Evolutionary conservation across 2,113 vertebrate species (phyloP).

Genomic region (Microtus oregoni): DNA sequence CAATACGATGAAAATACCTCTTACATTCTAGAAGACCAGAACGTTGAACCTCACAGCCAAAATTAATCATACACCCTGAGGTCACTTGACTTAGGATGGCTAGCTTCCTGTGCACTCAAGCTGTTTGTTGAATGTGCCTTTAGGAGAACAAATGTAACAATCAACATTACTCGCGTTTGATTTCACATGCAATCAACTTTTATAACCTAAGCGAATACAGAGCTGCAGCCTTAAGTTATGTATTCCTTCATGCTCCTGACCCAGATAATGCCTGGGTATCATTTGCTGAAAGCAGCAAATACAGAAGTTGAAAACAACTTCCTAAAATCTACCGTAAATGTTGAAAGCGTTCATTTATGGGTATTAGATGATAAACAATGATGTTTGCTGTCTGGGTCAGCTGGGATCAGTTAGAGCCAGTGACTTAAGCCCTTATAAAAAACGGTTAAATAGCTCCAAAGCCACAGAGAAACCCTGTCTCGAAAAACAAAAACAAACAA

Average conservation of each 20-base stretch:
- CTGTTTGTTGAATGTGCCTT: not conserved
- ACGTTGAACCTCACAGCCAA: not conserved
- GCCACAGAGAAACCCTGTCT: too few species aligned
- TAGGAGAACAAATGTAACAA: not conserved
- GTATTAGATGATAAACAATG: not conserved
- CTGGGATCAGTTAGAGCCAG: not conserved
- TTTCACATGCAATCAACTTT: not conserved
- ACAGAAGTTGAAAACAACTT: not conserved
- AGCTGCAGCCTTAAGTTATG: not conserved
- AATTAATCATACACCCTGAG: not conserved
- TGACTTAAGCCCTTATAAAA: not conserved
- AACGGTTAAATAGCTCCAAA: not conserved
- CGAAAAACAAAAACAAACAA: too few species aligned
- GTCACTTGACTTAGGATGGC: not conserved
- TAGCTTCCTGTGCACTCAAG: not conserved
- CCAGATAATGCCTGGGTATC: not conserved
- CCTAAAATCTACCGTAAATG: not conserved
- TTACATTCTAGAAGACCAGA: not conserved
- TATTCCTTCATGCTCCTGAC: not conserved
- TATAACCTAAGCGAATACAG: not conserved
- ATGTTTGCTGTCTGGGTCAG: not conserved
- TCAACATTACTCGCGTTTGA: not conserved
- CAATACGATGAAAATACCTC: not conserved
- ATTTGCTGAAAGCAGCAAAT: not conserved
- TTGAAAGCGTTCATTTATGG: not conserved